phyloP scores from a whole-genome alignment of 2,113 vertebrate genomes.

The Aptenodytes forsteri region DNA sequence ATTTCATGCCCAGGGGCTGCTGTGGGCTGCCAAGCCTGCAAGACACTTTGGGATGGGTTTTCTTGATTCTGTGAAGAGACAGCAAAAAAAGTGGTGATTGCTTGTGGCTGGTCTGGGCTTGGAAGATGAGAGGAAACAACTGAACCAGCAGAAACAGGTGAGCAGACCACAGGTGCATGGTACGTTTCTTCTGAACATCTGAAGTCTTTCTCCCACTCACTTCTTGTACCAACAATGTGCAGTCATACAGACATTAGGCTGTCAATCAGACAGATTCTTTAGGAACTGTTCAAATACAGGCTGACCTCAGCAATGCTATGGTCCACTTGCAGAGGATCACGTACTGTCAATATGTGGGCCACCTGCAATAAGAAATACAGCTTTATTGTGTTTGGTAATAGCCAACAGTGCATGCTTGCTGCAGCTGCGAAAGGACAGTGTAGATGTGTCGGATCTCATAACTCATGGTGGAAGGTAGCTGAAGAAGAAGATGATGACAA shows the following conservation, averaged over 20 bases:
- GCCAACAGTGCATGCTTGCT: neutral
- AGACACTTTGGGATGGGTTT: neutral
- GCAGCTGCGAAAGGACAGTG: neutral
- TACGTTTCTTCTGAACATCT: neutral
- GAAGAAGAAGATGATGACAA: neutral
- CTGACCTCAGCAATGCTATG: neutral
- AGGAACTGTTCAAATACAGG: neutral
- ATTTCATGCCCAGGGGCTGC: neutral
- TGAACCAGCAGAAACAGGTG: neutral
- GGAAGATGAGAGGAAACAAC: neutral
- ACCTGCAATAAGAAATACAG: slow-evolving; percentile 9
- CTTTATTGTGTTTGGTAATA: neutral
- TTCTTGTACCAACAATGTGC: neutral
- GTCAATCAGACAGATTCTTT: neutral
- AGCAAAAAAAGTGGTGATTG: neutral
- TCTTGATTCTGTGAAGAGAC: neutral
- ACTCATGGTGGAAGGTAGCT: neutral
- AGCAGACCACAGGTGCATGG: neutral
- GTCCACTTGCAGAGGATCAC: neutral
- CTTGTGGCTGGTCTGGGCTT: neutral
- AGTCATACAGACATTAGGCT: neutral
- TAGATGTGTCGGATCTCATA: neutral
- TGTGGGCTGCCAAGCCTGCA: neutral
- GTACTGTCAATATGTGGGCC: neutral
- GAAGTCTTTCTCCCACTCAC: neutral